Evolutionary conservation across 2,888 invertebrate species (phyloP), one percentile per base, ranked within the genome.

Genomic region (Bellardia bayeri): DNA sequence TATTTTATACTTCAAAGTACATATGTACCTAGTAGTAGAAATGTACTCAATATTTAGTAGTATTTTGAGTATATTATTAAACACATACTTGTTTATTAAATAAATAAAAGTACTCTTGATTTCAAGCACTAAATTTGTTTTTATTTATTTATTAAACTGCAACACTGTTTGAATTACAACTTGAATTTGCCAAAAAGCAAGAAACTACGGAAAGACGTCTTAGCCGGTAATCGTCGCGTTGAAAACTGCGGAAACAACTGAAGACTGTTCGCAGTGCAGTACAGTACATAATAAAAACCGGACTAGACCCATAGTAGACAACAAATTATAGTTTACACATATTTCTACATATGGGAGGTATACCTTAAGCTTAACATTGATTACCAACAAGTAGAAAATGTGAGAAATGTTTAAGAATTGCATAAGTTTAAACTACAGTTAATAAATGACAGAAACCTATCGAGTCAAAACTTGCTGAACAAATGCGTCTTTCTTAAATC

Each of bases 221-320:
- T 76, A 85, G 85, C 89, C 89, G 89, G 86, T 88, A 85, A 85
- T 85, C 87, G 89, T 88, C 81, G 82, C 74, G 76, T 82, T 86
- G 54, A 89, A 89, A 89, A 90, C 89, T 90, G 89, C 90, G 90
- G 90, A 90, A 90, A 88, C 86, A 89, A 81, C 54, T 79, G 30
- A 74, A 80, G 16, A 74, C 30, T 61, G 6, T 33, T 16, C 63
- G 61, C 13, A 61, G 33, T 72, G 74, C 71, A 76, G 51, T n/a
- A 71, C 7, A 68, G 66, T 42, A 61, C 14, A 58, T 16, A 58
- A 51, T n/a, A 14, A 69, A 86, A 87, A 88, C 88, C 87, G 66
- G 88, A 87, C 82, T 83, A 88, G 87, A 88, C 79, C 68, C 37
- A 87, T 33, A 68, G 58, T 64, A 79, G 84, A 64, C 64, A 79